Percentiles rank a stretch among this genome's conserved stretches.
Conservation (phyloP, 1,140 invertebrate genomes). For the Odontomachus brunneus region DNA sequence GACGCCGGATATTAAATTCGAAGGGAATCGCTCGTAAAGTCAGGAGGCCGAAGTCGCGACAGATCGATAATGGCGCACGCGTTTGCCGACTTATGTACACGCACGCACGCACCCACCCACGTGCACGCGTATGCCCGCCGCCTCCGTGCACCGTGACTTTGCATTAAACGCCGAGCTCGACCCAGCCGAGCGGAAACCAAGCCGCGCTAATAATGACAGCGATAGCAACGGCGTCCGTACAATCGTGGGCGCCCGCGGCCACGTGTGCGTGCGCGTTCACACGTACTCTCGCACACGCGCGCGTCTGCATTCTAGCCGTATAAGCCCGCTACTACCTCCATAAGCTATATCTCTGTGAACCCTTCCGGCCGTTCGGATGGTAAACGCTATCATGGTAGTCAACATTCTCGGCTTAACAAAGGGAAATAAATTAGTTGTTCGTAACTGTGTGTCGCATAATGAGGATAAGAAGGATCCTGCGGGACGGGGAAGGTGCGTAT, state of each 20-base stretch:
- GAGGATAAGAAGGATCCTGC: background rate
- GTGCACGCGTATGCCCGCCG: background rate
- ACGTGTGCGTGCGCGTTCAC: background rate
- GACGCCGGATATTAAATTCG: constrained; percentile 28
- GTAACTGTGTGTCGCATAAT: background rate
- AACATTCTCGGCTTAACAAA: background rate
- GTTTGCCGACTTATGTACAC: constrained; percentile 30
- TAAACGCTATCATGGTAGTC: background rate
- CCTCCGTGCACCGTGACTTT: constrained; percentile 47
- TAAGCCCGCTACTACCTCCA: background rate
- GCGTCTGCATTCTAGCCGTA: background rate
- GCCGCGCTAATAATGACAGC: constrained; percentile 58
- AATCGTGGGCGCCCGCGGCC: background rate
- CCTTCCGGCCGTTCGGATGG: background rate
- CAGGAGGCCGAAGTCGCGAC: constrained; percentile 53
- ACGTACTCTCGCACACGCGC: background rate
- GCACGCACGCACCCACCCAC: background rate
- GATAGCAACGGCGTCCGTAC: constrained; percentile 8
- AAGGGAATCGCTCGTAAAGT: constrained; percentile 59
- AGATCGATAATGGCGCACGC: constrained; percentile 61
- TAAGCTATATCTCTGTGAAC: background rate
- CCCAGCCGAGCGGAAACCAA: constrained; percentile 36
- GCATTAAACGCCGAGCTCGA: constrained; percentile 34
- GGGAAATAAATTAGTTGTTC: background rate
- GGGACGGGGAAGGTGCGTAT: background rate